Evolutionary conservation across 1,140 invertebrate species (phyloP), one percentile per base, ranked within the genome.

Genomic region (Thaumatotibia leucotreta): DNA sequence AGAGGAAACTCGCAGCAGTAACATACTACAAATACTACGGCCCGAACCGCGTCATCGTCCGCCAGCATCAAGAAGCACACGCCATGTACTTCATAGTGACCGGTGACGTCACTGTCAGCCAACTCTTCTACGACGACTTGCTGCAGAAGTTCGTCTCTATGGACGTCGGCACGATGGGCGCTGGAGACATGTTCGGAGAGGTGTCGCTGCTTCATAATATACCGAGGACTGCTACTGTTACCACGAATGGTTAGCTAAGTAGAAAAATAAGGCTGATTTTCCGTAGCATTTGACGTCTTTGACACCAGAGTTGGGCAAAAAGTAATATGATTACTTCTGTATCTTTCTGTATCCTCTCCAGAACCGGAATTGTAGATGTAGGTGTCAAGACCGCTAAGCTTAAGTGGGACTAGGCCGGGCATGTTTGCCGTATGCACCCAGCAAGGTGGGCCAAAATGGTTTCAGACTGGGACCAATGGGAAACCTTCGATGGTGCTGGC

Each of bases 181-280:
- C 87, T 1, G 94, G 93, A 0, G 92, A 93, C 58, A 92, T 93
- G 84, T 94, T 95, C 71, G 94, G 94, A 0, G 93, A 94, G 76
- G 91, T 94, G 14, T 92, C 93, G 11, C 75, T 95, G 20, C 74
- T 95, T 17, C 93, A 94, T 67, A 88, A 89, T 8, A 91, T 94
- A 61, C 86, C 89, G 10, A 91, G 94, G 72, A 92, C 92, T 20
- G 91, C 92, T 1, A 94, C 93, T 2, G 91, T 92, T 50, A 89
- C 90, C 8, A 93, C 92, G 17, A 83, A 84, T 69, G 92, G 93
- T 94, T 82, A 84, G 69, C 65, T 39, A n/a, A n/a, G n/a, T n/a
- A n/a, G n/a, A n/a, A n/a, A n/a, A n/a, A n/a, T n/a, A n/a, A n/a
- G n/a, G n/a, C n/a, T n/a, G n/a, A n/a, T n/a, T n/a, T n/a, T n/a